phyloP scores from a whole-genome alignment of 2,888 invertebrate genomes.

The Rhagium mordax region DNA sequence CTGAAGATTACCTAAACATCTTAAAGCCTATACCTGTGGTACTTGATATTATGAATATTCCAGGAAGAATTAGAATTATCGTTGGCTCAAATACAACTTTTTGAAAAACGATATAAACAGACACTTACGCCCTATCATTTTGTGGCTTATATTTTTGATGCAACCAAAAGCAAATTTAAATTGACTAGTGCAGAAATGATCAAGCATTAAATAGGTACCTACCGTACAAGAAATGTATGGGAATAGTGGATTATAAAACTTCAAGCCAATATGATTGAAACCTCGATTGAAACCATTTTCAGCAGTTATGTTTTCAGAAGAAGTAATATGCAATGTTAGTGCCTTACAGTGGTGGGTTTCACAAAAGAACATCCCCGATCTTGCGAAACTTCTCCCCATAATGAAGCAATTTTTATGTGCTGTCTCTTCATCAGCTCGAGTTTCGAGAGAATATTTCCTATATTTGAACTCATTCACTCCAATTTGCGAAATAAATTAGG shows the following conservation, averaged over 20 bases:
- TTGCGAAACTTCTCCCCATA: conserved; percentile 1
- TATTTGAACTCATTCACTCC: too few species aligned
- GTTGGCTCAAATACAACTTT: too few species aligned
- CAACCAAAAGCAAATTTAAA: conserved; percentile 16
- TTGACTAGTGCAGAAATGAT: conserved; percentile 7
- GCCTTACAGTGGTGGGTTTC: conserved; percentile 22
- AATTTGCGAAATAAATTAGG: too few species aligned
- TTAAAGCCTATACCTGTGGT: too few species aligned
- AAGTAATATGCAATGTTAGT: conserved; percentile 17
- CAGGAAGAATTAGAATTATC: too few species aligned
- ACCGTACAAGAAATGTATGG: conserved; percentile 4
- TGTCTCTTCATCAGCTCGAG: background rate
- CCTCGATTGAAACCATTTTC: conserved; percentile 13
- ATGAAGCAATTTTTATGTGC: conserved; percentile 20
- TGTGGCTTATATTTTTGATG: too few species aligned
- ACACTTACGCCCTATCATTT: too few species aligned
- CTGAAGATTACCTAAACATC: too few species aligned
- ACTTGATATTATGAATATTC: too few species aligned
- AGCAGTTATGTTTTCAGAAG: conserved; percentile 23
- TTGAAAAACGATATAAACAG: too few species aligned
- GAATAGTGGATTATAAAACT: too few species aligned
- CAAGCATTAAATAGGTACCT: conserved; percentile 15
- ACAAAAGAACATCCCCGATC: conserved; percentile 2
- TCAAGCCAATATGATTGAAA: too few species aligned
- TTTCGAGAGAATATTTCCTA: background rate